Percentiles rank a stretch among this genome's conserved stretches.
Conservation (phyloP, 2,888 invertebrate genomes). For the Hirtodrosophila trivittata region DNA sequence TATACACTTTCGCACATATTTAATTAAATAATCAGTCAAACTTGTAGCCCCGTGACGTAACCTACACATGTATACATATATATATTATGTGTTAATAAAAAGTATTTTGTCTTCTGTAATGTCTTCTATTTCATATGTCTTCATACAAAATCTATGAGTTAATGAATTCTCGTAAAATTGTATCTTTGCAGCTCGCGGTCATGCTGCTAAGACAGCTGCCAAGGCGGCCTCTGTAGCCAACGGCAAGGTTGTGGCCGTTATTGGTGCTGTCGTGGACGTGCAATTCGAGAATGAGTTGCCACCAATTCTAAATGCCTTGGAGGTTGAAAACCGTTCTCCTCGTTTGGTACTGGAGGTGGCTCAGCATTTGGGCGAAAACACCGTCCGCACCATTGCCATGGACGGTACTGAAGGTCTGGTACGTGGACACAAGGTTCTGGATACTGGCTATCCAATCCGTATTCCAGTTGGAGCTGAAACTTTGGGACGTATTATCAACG, state of each 20-base stretch:
- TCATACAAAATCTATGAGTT: too few species aligned
- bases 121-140: too few species aligned
- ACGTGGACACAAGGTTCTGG: conserved; percentile 91
- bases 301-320: conserved; percentile 96
- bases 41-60: too few species aligned
- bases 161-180: too few species aligned
- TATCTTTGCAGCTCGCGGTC: conserved; percentile 63
- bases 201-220: conserved; percentile 79
- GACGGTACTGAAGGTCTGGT: conserved; percentile 96
- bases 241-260: conserved; percentile 91
- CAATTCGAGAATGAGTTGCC: conserved; percentile 96
- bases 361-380: conserved; percentile 96
- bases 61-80: not conserved
- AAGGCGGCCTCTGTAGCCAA: conserved; percentile 71
- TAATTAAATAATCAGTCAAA: too few species aligned
- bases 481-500: conserved; percentile 96
- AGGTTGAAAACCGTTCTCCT: conserved; percentile 93
- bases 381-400: conserved; percentile 96
- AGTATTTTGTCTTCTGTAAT: too few species aligned
- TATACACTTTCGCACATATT: too few species aligned
- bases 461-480: conserved; percentile 96
- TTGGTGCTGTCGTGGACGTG: conserved; percentile 98
- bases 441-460: conserved; percentile 93
- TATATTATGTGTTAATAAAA: not conserved
- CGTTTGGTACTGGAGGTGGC: conserved; percentile 90